Percentiles rank a stretch among this genome's conserved stretches.
phyloP scores from a whole-genome alignment of 64 coral and sea anemone genomes.

The Actinia tenebrosa region DNA sequence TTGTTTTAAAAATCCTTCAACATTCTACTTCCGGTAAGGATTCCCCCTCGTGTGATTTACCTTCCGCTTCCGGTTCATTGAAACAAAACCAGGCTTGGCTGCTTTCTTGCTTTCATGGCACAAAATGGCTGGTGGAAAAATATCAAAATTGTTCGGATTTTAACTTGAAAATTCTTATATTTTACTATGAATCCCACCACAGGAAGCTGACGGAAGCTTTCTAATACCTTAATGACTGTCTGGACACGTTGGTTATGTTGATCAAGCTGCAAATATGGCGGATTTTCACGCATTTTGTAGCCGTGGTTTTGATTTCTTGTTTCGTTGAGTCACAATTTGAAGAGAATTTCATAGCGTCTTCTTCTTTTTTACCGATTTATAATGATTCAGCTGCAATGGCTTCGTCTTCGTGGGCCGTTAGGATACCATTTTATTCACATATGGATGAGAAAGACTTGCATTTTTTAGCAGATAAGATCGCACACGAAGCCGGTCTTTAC shows the following conservation, averaged over 20 bases:
- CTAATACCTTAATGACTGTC: not conserved
- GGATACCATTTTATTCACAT: conserved; percentile 56
- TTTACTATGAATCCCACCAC: conserved; percentile 26
- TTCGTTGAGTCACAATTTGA: conserved; percentile 24
- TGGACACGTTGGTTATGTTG: conserved; percentile 76
- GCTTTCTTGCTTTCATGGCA: conserved; percentile 5
- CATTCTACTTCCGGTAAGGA: conserved; percentile 5
- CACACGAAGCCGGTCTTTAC: conserved; percentile 50
- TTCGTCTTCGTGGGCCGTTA: conserved; percentile 76
- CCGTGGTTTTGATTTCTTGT: conserved; percentile 42
- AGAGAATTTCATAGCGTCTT: conserved; percentile 13
- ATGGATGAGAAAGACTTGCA: conserved; percentile 30
- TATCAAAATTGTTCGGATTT: conserved; percentile 2
- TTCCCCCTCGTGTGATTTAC: conserved; percentile 14
- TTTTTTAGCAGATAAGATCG: conserved; percentile 59
- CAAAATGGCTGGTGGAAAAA: conserved; percentile 65
- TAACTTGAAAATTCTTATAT: not conserved
- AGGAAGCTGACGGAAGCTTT: conserved; percentile 50
- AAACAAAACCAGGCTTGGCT: conserved; percentile 86
- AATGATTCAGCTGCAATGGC: not conserved
- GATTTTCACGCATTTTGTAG: conserved; percentile 47
- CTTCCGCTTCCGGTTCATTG: conserved; percentile 85
- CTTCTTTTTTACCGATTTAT: conserved; percentile 9
- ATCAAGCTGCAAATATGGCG: conserved; percentile 71
- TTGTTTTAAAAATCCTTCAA: not conserved